A percentile compares a stretch with the other conserved stretches of the same genome.
Evolutionary conservation across 2,797 vertebrate species (phyloP).

Genomic region (Phataginus tetradactyla): DNA sequence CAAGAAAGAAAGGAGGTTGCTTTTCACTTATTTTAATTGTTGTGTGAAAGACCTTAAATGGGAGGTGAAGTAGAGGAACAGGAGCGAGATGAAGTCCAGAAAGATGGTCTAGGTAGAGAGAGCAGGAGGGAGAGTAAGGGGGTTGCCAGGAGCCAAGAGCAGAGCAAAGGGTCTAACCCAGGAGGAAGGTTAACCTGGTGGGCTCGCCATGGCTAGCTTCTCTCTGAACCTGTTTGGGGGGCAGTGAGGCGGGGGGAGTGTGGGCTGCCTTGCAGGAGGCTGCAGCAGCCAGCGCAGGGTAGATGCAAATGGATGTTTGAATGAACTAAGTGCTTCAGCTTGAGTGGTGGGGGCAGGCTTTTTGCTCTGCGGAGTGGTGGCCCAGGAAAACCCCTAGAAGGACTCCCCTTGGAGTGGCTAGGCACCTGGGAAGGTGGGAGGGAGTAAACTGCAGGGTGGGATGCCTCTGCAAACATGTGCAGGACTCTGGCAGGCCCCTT

Average conservation of each 20-base stretch:
- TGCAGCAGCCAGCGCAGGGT: rapidly evolving
- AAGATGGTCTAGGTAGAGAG: not conserved
- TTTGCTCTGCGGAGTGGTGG: not conserved
- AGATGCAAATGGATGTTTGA: too few relatives aligned
- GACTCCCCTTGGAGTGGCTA: not conserved
- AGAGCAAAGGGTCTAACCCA: not conserved
- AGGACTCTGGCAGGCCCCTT: not conserved
- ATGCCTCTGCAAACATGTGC: too few relatives aligned
- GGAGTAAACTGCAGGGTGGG: not conserved
- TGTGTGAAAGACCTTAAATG: not conserved
- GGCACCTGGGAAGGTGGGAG: not conserved
- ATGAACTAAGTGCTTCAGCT: not conserved
- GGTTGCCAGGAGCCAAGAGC: not conserved
- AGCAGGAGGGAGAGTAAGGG: not conserved
- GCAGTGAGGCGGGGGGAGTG: rapidly evolving
- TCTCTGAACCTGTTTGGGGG: not conserved
- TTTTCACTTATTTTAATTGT: not conserved
- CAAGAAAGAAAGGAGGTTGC: not conserved
- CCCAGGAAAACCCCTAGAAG: not conserved
- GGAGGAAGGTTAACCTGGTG: not conserved
- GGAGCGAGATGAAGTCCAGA: not conserved
- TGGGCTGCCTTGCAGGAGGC: not conserved
- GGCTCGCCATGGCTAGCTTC: not conserved
- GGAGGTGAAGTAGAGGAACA: not conserved
- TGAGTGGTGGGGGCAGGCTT: not conserved